Evolutionary conservation across 2,888 invertebrate genomes (phyloP), one percentile per base, ranked within the genome.

Genomic region (Plagiodera versicolora): DNA sequence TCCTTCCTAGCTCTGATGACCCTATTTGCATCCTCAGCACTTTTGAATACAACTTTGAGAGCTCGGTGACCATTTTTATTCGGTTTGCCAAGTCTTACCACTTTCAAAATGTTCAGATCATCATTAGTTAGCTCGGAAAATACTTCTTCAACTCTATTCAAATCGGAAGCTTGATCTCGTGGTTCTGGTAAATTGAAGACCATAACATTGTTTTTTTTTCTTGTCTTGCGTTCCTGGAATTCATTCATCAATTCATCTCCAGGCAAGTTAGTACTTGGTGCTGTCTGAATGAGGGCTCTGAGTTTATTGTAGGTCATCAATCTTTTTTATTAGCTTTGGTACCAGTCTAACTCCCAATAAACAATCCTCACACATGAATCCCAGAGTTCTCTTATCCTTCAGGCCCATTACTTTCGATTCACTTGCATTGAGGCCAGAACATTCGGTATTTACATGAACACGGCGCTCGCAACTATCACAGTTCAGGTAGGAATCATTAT

Each of bases 41-140:
- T 46, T 19, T 58, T 52, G 32, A 20, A 57, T 28, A 18, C 17
- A 45, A 45, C 45, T 45, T 45, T 45, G 45, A 45, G 45, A 18
- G 45, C 16, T 16, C 45, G 18, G 45, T 9, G 17, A 45, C 45
- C 45, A 16, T 45, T 45, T 45, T 45, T 45, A 45, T 45, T 45
- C 18, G 45, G 32, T 32, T 32, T 10, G 32, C 32, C 32, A 32
- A 32, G 32, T 32, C 32, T 32, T 11, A 32, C 32, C 32, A 32
- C 32, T 32, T 32, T 32, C 10, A 32, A 9, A 32, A 32, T 10
- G 11, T 32, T 32, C 10, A 32, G 32, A 32, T 32, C 32, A 32
- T 32, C 32, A 11, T 11, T 32, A 32, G 32, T 32, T 32, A 32
- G 11, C 11, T 32, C 11, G 11, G 32, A 32, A 32, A 10, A 32